Evolutionary conservation across 2,888 invertebrate genomes (phyloP), one percentile per base, ranked within the genome.

Genomic region (Lingula anatina): DNA sequence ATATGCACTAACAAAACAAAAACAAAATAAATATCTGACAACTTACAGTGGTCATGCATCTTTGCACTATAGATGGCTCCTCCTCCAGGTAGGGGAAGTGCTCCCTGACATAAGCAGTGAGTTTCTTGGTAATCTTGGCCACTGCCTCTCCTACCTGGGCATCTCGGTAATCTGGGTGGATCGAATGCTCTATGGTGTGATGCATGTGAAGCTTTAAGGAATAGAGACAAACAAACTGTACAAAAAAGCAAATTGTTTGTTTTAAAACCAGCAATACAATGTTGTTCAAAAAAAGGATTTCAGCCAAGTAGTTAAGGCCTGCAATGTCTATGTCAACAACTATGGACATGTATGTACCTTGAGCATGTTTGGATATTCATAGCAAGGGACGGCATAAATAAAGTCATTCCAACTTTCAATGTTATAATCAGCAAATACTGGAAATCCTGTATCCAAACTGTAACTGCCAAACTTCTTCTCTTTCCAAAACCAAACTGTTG

Each of bases 41-140:
- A 50, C 58, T 57, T 62, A 75, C 74, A 46, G 74, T 75, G 55
- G 75, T 75, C 23, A 75, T 70, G 56, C 76, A 75, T 0, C 59
- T 61, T 48, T 75, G 75, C 2, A 60, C 53, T 2, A 73, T 62
- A 27, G 64, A 58, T 5, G 73, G 71, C 36, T 56, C 55, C 1
- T 55, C 45, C 15, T 66, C 61, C 21, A 75, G 45, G 4, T 61
- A 57, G 1, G 72, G 72, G 28, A 71, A 66, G 45, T 62, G 61
- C 25, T 59, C 43, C 25, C 53, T 49, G 7, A 73, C 63, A 49
- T 66, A 70, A n/a, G n/a, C n/a, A n/a, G n/a, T n/a, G n/a, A n/a
- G n/a, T n/a, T n/a, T n/a, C n/a, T n/a, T n/a, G n/a, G n/a, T n/a
- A n/a, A n/a, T n/a, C 4, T 56, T 31, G 7, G 42, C 56, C 35